Evolutionary conservation across 2,797 vertebrate species (phyloP).

Genomic region (Natrix natrix): DNA sequence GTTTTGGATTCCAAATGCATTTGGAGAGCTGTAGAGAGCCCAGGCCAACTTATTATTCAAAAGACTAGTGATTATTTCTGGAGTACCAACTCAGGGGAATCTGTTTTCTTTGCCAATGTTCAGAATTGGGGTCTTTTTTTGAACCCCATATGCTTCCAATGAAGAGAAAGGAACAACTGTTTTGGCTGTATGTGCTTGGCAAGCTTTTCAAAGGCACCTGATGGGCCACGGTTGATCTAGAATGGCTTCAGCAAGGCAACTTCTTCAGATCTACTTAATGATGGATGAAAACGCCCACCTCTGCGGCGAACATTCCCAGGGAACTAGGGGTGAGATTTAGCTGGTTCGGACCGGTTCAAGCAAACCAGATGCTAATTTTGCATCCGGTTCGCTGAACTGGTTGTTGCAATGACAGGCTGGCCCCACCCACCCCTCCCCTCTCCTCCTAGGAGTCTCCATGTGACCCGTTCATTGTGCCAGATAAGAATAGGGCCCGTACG

Average conservation of each 20-base stretch:
- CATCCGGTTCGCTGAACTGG: too few species aligned
- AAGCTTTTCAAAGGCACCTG: not conserved
- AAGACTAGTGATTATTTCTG: slow-evolving; percentile 29
- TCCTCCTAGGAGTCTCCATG: too few species aligned
- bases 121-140: not conserved
- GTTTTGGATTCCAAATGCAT: not conserved
- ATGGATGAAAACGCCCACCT: not conserved
- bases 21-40: not conserved
- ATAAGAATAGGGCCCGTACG: too few species aligned
- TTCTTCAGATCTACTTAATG: not conserved
- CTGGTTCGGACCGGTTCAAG: too few species aligned
- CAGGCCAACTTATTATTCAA: not conserved
- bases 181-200: not conserved
- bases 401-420: too few species aligned
- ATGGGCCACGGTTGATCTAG: not conserved
- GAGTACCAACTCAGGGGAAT: not conserved
- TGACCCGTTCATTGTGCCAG: too few species aligned
- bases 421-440: too few species aligned
- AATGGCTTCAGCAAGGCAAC: not conserved
- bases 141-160: not conserved
- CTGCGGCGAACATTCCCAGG: not conserved
- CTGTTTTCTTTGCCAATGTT: not conserved
- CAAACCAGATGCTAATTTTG: too few species aligned
- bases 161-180: not conserved
- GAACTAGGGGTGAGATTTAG: not conserved